Conservation (phyloP, 1,140 invertebrate species). For the Ladona fulva region DNA sequence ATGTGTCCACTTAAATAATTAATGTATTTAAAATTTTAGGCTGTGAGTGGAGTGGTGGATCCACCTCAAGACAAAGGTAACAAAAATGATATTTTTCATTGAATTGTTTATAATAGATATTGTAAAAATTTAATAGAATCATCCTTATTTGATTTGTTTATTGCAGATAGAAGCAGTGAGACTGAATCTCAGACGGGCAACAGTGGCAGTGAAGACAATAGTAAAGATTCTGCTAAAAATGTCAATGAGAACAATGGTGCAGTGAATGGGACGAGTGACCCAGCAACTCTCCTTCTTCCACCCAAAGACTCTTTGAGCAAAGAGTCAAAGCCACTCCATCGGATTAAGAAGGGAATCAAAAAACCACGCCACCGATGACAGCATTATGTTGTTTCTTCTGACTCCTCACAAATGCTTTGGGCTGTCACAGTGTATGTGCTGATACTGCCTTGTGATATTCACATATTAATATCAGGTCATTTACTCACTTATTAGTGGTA, state of each 20-base stretch:
- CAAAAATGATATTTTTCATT: no score
- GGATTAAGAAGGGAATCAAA: neutral
- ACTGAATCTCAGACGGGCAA: slow-evolving; percentile 75
- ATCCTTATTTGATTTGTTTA: slow-evolving; percentile 18
- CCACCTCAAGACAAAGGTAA: slow-evolving; percentile 59
- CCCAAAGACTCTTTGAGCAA: neutral
- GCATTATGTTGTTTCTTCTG: neutral
- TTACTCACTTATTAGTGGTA: no score
- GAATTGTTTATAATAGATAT: no score
- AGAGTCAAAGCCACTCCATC: neutral
- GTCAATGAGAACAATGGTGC: neutral
- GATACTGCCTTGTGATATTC: no score
- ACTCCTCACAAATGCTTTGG: neutral
- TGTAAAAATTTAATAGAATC: slow-evolving; percentile 19
- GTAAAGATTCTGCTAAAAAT: slow-evolving; percentile 26
- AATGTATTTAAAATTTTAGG: slow-evolving; percentile 46
- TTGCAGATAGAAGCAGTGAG: slow-evolving; percentile 72
- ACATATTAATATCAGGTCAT: no score
- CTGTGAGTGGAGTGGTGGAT: slow-evolving; percentile 71
- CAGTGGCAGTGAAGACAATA: slow-evolving; percentile 56
- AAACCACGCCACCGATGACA: slow-evolving; percentile 2
- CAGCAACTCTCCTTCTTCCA: neutral
- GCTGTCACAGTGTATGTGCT: neutral
- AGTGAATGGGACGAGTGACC: neutral
- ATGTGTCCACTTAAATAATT: neutral